Base-by-base conservation (phyloP, 1,140 invertebrate genomes). In the Panagrolaimus sp. region DNA sequence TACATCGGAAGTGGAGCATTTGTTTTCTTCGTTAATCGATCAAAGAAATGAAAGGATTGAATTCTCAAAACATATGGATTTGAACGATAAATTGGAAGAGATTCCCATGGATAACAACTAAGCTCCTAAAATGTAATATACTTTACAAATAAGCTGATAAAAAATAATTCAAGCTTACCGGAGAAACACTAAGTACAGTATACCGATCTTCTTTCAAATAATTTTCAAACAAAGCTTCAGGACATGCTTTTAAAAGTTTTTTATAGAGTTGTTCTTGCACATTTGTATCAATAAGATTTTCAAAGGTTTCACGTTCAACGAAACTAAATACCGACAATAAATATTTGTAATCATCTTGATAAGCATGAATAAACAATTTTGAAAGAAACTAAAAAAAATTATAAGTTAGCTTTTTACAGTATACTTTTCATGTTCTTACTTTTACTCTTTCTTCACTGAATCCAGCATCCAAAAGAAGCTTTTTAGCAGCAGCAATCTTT, bases 1-100 rank as follows among this genome's bases (percentile, higher is more conserved):
- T 52, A 38, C 44, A 69, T 78, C 1, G 78, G 78, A 5, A 81
- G 9, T 69, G 78, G 65, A 21, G 38, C 24, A 10, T 48, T 44
- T 7, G 67, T n/a, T 52, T 14, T 28, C n/a, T 55, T 28, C 17
- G 76, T 21, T 44, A 76, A 38, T 38, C 32, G 58, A 12, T 68
- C 48, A 44, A 81, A 78, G 5, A 78, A n/a, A 28, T 78, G 73
- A 8, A 80, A 58, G n/a, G 73, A 75, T 17, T 76, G 74, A 43
- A 76, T 65, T 17, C 74, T 38, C 28, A 62, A 58, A 43, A 75
- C 75, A 21, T 70, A 45, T 12, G 73, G 74, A 15, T 52, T 52
- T 10, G 28, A 44, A 10, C 68, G 28, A 24, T 67, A 75, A 15
- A 75, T 62, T 4, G 74, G 67, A 26, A 75, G 17, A 46, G 63